phyloP scores from a whole-genome alignment of 2,888 invertebrate species.

The Labia minor region DNA sequence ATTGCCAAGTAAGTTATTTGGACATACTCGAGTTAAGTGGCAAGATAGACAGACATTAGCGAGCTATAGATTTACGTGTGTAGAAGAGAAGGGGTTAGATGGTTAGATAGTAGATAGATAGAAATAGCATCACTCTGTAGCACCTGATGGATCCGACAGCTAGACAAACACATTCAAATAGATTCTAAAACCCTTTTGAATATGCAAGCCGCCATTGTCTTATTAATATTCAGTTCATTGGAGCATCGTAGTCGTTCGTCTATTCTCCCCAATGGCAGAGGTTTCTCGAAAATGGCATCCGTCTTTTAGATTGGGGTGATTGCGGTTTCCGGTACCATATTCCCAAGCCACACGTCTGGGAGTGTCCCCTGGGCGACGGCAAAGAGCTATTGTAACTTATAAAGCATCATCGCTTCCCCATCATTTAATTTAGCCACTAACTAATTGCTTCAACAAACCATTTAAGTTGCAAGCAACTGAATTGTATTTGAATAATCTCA shows the following conservation, averaged over 20 bases:
- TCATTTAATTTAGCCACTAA: conserved; percentile 1
- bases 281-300: neutral
- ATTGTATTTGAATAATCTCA: neutral
- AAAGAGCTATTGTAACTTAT: neutral
- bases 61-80: neutral
- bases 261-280: neutral
- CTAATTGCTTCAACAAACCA: conserved; percentile 13
- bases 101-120: neutral
- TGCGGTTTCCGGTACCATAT: conserved; percentile 8
- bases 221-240: neutral
- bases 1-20: neutral
- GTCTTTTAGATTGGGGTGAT: neutral
- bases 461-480: neutral
- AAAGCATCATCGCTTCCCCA: neutral
- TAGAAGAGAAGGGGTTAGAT: too few relatives aligned
- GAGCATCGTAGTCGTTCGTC: neutral
- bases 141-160: neutral
- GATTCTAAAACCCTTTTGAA: conserved; percentile 22
- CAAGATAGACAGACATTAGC: neutral
- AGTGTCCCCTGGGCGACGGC: neutral
- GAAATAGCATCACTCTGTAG: neutral
- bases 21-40: neutral
- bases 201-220: conserved; percentile 22
- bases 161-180: conserved; percentile 23
- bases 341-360: conserved; percentile 4